Percentiles rank a stretch among this genome's conserved stretches.
Evolutionary conservation across 2,113 vertebrate genomes (phyloP).

Genomic region (Perognathus longimembris): DNA sequence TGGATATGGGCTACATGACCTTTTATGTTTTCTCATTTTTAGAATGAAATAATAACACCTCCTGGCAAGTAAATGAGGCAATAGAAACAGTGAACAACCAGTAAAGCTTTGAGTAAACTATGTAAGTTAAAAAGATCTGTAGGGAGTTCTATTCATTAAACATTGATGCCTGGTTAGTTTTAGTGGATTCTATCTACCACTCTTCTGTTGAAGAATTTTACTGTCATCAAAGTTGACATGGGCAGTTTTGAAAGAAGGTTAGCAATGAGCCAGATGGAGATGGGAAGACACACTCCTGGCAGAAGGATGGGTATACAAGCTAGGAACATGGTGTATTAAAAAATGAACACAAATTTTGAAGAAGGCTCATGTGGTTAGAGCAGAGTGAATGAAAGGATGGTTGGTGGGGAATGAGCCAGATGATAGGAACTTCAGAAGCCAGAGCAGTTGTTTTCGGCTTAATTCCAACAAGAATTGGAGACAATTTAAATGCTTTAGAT

Average conservation of each 20-base stretch:
- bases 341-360: not conserved
- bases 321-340: not conserved
- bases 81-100: too few relatives aligned
- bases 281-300: not conserved
- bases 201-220: too few relatives aligned
- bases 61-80: too few relatives aligned
- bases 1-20: too few relatives aligned
- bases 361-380: not conserved
- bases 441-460: not conserved
- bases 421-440: not conserved
- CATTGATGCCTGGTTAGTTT: too few relatives aligned
- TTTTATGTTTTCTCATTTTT: not conserved
- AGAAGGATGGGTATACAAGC: not conserved
- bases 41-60: too few relatives aligned
- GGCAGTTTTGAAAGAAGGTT: not conserved
- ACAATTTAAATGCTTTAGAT: not conserved
- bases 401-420: not conserved
- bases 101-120: too few relatives aligned
- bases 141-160: too few relatives aligned
- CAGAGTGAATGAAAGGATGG: not conserved
- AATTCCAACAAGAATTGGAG: not conserved
- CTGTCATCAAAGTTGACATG: too few relatives aligned
- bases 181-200: too few relatives aligned
- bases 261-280: not conserved
- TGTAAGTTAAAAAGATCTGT: too few relatives aligned